Evolutionary conservation across 2,113 vertebrate genomes (phyloP).

Genomic region (Sinocyclocheilus maitianheensis): DNA sequence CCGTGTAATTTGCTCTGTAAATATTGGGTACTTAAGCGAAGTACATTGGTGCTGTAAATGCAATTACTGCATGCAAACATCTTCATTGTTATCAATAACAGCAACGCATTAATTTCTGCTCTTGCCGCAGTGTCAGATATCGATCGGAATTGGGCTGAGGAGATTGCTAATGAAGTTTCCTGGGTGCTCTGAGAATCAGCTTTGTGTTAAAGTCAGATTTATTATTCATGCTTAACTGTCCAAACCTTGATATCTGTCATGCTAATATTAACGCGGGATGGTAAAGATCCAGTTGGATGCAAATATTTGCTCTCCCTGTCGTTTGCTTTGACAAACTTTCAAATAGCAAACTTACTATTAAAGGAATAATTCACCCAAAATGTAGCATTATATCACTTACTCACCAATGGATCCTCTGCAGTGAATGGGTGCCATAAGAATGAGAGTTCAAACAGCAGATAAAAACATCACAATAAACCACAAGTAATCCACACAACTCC

Average conservation of each 20-base stretch:
- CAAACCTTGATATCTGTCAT: neutral
- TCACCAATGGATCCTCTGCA: no score
- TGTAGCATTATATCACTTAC: no score
- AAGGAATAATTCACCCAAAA: no score
- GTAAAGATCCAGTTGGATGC: neutral
- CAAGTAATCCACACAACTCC: no score
- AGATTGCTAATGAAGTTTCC: slow-evolving; percentile 76
- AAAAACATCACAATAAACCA: no score
- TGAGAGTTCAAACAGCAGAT: no score
- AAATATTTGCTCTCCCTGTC: neutral
- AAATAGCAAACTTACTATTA: neutral
- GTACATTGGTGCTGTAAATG: slow-evolving; percentile 71
- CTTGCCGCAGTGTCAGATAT: slow-evolving; percentile 65
- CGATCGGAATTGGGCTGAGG: slow-evolving; percentile 73
- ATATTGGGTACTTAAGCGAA: slow-evolving; percentile 74
- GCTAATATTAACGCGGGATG: neutral
- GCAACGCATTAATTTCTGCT: slow-evolving; percentile 66
- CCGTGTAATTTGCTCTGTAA: slow-evolving; percentile 77
- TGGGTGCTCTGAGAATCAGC: slow-evolving; percentile 58
- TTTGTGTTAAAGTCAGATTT: slow-evolving; percentile 54
- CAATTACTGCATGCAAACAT: slow-evolving; percentile 80
- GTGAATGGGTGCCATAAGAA: no score
- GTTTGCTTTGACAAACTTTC: neutral
- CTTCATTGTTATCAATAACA: slow-evolving; percentile 75
- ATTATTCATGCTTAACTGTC: neutral